Conservation (phyloP, 2,113 vertebrate species). For the Poicephalus gulielmi region DNA sequence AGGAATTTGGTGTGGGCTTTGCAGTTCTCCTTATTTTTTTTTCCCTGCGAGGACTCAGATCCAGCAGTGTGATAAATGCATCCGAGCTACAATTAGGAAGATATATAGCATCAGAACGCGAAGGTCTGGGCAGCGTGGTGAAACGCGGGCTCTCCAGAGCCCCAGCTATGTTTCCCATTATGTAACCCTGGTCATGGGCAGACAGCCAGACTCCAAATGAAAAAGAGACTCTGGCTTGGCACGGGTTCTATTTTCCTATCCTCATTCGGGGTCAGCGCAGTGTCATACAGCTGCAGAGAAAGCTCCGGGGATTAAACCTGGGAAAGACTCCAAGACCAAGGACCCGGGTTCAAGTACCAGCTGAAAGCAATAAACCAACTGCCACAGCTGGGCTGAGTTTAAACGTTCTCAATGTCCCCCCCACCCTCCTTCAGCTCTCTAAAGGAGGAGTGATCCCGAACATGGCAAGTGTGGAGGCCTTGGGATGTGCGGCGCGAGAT, state of each 20-base stretch:
- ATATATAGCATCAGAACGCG: conserved; percentile 93
- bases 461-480: conserved; percentile 61
- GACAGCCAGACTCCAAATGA: conserved; percentile 99
- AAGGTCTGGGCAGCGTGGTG: conserved; percentile 87
- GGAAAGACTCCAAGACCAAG: conserved; percentile 99
- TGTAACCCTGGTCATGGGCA: conserved; percentile 99
- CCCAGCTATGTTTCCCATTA: conserved; percentile 99
- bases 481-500: conserved; percentile 33
- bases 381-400: conserved; percentile 97
- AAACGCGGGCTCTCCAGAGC: conserved; percentile 94
- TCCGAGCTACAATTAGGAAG: conserved; percentile 91
- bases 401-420: conserved; percentile 80
- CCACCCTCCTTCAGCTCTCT: conserved; percentile 47
- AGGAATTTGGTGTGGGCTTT: conserved; percentile 64
- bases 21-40: background rate
- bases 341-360: conserved; percentile 99
- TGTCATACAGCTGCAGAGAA: conserved; percentile 99
- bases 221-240: conserved; percentile 99
- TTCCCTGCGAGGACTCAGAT: conserved; percentile 71
- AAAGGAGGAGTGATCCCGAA: conserved; percentile 63
- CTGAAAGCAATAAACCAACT: conserved; percentile 99
- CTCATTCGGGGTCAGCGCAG: conserved; percentile 98
- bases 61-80: conserved; percentile 95
- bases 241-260: conserved; percentile 99
- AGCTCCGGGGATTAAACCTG: conserved; percentile 99